These are phyloP conservation scores for Bubo bubo DNA, from an alignment of 2,113 vertebrate genomes.

Conservation along the genomic window DNA sequence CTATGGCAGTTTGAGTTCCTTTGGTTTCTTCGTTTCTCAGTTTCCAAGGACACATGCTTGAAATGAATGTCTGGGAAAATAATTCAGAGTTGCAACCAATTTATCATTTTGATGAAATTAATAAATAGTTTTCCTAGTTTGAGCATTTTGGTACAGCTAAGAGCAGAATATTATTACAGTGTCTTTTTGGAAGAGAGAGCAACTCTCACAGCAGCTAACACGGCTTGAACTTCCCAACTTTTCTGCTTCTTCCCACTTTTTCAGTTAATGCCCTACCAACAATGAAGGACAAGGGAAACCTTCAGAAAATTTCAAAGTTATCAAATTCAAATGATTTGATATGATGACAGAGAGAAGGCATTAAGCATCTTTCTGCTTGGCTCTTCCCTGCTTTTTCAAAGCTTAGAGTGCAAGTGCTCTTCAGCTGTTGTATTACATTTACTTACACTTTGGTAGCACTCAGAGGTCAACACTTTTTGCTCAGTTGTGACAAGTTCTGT, in stretches of 20 bases:
- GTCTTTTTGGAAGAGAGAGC: not conserved
- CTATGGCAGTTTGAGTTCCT: not conserved
- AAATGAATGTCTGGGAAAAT: constrained; percentile 2
- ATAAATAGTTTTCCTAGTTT: not conserved
- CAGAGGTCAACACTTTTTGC: not conserved
- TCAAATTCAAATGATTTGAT: not conserved
- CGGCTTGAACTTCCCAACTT: not conserved
- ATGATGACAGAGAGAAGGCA: not conserved
- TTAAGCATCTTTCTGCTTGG: not conserved
- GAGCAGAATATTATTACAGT: not conserved
- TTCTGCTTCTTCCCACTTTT: not conserved
- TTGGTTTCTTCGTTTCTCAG: not conserved
- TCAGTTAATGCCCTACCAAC: not conserved
- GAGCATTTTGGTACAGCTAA: not conserved
- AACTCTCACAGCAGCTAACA: not conserved
- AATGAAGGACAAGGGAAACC: not conserved
- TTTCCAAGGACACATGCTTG: constrained; percentile 36
- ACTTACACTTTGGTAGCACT: not conserved
- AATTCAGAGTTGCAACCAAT: not conserved
- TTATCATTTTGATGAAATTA: not conserved
- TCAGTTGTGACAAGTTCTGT: not conserved
- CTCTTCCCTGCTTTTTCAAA: not conserved
- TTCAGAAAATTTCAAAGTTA: not conserved
- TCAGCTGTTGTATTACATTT: not conserved
- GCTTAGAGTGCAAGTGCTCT: rapidly evolving